Evolutionary conservation across 92 coral and sea anemone species (phyloP).

Genomic region (Bergia sp.): DNA sequence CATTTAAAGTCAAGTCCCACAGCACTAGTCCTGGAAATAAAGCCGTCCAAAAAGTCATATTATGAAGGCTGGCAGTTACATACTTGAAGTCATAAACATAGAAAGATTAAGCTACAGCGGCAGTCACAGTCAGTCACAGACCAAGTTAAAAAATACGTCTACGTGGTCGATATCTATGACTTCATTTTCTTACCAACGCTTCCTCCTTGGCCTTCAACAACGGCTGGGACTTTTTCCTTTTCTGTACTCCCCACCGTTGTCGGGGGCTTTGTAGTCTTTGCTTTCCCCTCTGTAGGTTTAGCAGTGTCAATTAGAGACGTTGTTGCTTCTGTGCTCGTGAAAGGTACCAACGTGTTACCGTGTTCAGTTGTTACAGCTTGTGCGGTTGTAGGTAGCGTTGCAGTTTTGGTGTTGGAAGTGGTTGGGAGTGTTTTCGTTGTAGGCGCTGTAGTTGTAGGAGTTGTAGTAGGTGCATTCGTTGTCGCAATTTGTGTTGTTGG

Average conservation of each 20-base stretch:
- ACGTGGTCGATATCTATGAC: too few species aligned
- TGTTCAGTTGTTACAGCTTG: constrained; percentile 10
- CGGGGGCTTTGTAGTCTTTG: not conserved
- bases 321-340: constrained; percentile 11
- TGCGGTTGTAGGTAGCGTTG: not conserved
- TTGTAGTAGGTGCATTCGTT: not conserved
- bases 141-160: too few species aligned
- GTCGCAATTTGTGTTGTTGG: not conserved
- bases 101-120: not conserved
- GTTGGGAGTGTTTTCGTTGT: too few species aligned
- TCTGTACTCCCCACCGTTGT: not conserved
- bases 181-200: too few species aligned
- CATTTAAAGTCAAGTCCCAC: not conserved
- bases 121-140: not conserved
- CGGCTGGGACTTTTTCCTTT: not conserved
- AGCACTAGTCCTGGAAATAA: not conserved
- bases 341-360: too few species aligned
- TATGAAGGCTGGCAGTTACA: too few species aligned
- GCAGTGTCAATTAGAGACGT: not conserved
- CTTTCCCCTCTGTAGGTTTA: not conserved
- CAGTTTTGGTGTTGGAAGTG: too few species aligned
- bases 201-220: not conserved
- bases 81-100: not conserved
- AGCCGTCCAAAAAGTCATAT: not conserved
- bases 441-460: not conserved